Conservation (phyloP, 23 tunicate genomes). For the Diplosoma virens region DNA sequence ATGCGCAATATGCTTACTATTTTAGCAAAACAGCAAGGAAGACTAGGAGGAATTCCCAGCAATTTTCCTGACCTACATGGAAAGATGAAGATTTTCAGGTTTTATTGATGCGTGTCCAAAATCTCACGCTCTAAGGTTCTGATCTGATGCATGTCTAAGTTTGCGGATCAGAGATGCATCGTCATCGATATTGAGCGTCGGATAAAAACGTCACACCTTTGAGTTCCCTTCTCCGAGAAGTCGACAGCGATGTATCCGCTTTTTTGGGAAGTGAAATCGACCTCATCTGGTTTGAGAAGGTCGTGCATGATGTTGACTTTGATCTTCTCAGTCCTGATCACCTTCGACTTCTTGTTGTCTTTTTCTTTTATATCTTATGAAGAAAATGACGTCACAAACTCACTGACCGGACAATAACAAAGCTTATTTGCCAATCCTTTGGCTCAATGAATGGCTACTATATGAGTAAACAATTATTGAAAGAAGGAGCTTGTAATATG, state of each 20-base stretch:
- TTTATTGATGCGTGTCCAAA: too few relatives aligned
- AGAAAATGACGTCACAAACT: neutral
- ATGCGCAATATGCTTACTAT: too few relatives aligned
- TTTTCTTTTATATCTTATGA: conserved; percentile 5
- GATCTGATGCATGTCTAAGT: too few relatives aligned
- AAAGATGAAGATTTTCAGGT: too few relatives aligned
- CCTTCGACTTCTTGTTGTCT: neutral
- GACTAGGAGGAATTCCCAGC: too few relatives aligned
- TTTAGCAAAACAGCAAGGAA: too few relatives aligned
- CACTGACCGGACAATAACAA: neutral
- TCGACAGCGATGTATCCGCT: neutral
- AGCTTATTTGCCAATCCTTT: too few relatives aligned
- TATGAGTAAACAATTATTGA: neutral
- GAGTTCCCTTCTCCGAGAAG: neutral
- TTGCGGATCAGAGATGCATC: too few relatives aligned
- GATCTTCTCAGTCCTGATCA: neutral
- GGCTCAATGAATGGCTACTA: neutral
- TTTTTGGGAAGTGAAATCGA: neutral
- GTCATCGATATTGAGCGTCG: too few relatives aligned
- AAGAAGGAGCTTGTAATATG: neutral
- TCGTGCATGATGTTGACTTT: conserved; percentile 19
- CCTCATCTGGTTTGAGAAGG: conserved; percentile 39
- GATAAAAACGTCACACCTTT: too few relatives aligned
- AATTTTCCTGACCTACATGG: too few relatives aligned
- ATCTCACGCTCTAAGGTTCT: too few relatives aligned